phyloP scores from a whole-genome alignment of 2,888 invertebrate species.

The Drosophila sordidula region DNA sequence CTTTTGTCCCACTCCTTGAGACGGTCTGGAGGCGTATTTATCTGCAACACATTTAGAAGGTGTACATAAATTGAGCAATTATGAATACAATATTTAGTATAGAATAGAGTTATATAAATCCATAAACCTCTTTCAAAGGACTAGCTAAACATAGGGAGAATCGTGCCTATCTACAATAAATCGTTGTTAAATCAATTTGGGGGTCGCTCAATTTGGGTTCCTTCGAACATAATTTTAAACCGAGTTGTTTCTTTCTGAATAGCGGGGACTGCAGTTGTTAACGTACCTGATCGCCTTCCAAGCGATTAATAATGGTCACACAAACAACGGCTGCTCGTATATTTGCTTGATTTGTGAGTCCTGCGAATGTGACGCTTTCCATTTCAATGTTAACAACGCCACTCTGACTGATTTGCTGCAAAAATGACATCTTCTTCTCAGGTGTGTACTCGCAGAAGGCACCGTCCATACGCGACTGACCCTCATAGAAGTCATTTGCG shows the following conservation, averaged over 20 bases:
- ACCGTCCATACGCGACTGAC: conserved; percentile 93
- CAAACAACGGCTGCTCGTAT: conserved; percentile 95
- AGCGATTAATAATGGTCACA: conserved; percentile 94
- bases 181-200: no score
- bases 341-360: conserved; percentile 95
- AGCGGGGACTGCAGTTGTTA: no score
- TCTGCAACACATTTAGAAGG: conserved; percentile 6
- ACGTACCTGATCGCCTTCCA: conserved; percentile 93
- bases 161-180: no score
- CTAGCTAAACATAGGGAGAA: no score
- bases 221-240: no score
- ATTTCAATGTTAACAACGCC: conserved; percentile 97
- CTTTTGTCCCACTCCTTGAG: conserved; percentile 20
- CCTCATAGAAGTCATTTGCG: conserved; percentile 98
- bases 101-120: no score
- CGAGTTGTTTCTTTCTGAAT: no score
- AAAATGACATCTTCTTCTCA: conserved; percentile 92
- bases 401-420: conserved; percentile 88
- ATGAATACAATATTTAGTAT: no score
- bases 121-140: no score
- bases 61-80: no score
- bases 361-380: conserved; percentile 96
- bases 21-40: background rate
- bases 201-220: no score
- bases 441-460: conserved; percentile 96